Percentiles rank a stretch among this genome's conserved stretches.
Evolutionary conservation across 2,113 vertebrate species (phyloP).

Genomic region (Pongo pygmaeus): DNA sequence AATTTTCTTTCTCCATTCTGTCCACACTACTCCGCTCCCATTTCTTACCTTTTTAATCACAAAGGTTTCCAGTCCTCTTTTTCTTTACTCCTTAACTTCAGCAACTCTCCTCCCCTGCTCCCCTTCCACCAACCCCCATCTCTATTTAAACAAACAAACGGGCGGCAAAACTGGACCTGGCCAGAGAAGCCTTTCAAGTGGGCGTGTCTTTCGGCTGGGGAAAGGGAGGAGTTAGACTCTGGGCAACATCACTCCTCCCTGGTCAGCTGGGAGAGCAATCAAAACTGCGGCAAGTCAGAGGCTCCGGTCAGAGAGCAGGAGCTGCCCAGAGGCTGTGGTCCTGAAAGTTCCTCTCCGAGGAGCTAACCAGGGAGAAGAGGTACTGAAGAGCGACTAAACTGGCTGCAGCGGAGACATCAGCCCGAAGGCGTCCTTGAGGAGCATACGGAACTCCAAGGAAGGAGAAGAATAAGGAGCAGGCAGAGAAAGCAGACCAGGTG

Average conservation of each 20-base stretch:
- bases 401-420: neutral
- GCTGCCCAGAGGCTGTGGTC: conserved; percentile 78
- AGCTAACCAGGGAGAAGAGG: conserved; percentile 60
- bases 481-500: neutral
- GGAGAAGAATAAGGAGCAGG: conserved; percentile 36
- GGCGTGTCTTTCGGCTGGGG: conserved; percentile 53
- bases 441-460: neutral
- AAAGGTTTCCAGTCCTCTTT: neutral
- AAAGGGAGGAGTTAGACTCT: conserved; percentile 62
- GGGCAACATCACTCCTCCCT: neutral
- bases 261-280: conserved; percentile 60
- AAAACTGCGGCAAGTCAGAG: conserved; percentile 54
- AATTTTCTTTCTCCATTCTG: neutral
- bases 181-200: conserved; percentile 5
- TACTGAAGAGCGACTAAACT: conserved; percentile 45
- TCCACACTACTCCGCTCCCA: neutral
- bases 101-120: neutral
- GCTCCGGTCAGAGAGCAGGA: conserved; percentile 56
- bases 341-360: conserved; percentile 65
- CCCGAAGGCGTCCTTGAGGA: neutral
- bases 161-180: neutral
- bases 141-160: neutral
- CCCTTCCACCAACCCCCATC: neutral
- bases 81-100: neutral
- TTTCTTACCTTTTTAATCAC: conserved; percentile 12